These are phyloP conservation scores for Cyprinodon diabolis DNA, from an alignment of 2,797 vertebrate species.

Conservation along the genomic window DNA sequence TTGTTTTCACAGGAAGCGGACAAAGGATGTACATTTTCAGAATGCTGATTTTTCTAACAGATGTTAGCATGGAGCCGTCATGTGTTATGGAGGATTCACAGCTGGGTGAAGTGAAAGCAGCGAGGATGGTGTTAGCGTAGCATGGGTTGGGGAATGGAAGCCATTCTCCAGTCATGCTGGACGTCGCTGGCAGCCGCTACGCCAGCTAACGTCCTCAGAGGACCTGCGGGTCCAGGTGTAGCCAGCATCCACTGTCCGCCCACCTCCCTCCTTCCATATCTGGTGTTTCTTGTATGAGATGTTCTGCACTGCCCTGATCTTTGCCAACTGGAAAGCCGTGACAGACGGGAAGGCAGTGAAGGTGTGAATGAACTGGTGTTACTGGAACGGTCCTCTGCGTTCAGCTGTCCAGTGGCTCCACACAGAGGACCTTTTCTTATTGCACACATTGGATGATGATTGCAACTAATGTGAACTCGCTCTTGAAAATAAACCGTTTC, in stretches of 20 bases:
- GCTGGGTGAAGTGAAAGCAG: slow-evolving; percentile 1
- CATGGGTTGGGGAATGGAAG: slow-evolving; percentile 8
- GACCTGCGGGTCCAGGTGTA: slow-evolving; percentile 29
- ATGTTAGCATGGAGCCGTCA: slow-evolving; percentile 72
- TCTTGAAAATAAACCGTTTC: slow-evolving; percentile 84
- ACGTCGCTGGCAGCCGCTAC: slow-evolving; percentile 4
- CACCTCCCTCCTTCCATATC: slow-evolving; percentile 58
- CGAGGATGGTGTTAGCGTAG: slow-evolving; percentile 20
- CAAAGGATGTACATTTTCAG: slow-evolving; percentile 85
- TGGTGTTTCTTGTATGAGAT: slow-evolving; percentile 57
- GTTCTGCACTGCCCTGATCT: slow-evolving; percentile 27
- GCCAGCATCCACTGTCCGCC: slow-evolving; percentile 48
- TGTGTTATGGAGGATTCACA: slow-evolving; percentile 8
- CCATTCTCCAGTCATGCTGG: neutral
- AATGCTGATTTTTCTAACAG: slow-evolving; percentile 80
- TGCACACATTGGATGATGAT: slow-evolving; percentile 55
- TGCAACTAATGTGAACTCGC: slow-evolving; percentile 78
- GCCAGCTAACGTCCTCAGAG: slow-evolving; percentile 22
- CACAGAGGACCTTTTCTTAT: slow-evolving; percentile 10
- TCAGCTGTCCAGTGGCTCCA: neutral
- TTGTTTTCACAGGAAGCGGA: slow-evolving; percentile 81
- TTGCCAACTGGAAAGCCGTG: neutral
- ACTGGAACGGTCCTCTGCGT: neutral
- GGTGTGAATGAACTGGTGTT: neutral
- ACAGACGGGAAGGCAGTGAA: neutral